Conservation (phyloP, 2,113 vertebrate species). For the Lutjanus erythropterus region DNA sequence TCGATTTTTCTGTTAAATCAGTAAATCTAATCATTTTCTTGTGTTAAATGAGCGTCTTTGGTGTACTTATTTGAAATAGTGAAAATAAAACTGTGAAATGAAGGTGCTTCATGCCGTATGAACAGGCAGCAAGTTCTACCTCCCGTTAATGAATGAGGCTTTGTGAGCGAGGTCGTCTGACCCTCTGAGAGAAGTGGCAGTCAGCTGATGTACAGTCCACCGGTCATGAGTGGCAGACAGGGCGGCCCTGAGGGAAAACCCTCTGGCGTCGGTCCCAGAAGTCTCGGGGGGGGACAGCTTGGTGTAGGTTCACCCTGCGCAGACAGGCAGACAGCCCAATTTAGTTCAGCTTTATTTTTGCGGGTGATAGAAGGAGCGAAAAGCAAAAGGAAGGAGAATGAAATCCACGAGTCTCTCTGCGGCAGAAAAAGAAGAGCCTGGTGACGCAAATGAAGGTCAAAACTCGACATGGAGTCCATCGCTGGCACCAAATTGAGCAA, state of each 20-base stretch:
- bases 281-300: constrained; percentile 9
- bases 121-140: constrained; percentile 3
- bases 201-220: constrained; percentile 72
- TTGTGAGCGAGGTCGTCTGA: constrained; percentile 58
- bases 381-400: constrained; percentile 39
- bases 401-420: neutral
- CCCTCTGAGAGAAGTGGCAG: constrained; percentile 50
- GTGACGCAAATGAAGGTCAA: constrained; percentile 8
- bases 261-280: constrained; percentile 36
- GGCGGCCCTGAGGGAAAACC: neutral
- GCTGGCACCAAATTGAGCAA: neutral
- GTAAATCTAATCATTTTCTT: constrained; percentile 2
- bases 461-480: neutral
- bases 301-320: neutral
- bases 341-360: constrained; percentile 20
- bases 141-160: constrained; percentile 63
- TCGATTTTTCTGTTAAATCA: neutral
- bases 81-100: neutral
- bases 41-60: neutral
- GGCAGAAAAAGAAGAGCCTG: neutral
- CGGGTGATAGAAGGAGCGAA: neutral
- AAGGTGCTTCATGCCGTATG: constrained; percentile 14
- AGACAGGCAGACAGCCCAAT: neutral
- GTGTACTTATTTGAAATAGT: neutral
- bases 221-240: constrained; percentile 61